Conservation (phyloP, 2,888 invertebrate species). For the Pemphredon lugubris region DNA sequence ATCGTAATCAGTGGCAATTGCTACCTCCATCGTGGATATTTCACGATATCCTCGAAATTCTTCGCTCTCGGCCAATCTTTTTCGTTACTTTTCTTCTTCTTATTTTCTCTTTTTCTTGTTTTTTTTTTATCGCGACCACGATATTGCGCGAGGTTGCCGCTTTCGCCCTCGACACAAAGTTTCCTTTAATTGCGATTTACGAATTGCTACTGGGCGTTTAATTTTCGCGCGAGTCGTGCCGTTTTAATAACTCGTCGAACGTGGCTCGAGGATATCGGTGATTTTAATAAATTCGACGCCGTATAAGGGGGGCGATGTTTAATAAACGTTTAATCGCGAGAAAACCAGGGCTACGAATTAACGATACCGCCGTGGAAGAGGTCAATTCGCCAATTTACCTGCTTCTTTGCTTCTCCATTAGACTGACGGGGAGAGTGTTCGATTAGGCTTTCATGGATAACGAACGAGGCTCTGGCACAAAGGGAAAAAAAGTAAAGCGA, state of each 20-base stretch:
- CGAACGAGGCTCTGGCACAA: slow-evolving; percentile 48
- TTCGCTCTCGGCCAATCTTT: slow-evolving; percentile 21
- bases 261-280: too few species aligned
- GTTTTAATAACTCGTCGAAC: too few species aligned
- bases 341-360: background rate
- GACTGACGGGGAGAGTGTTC: slow-evolving; percentile 70
- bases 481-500: slow-evolving; percentile 14
- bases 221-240: too few species aligned
- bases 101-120: background rate
- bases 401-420: slow-evolving; percentile 66
- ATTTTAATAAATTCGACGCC: too few species aligned
- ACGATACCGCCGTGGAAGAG: too few species aligned
- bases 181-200: too few species aligned
- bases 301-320: too few species aligned
- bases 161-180: too few species aligned
- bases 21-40: slow-evolving; percentile 36
- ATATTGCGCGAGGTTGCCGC: too few species aligned
- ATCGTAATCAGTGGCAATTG: slow-evolving; percentile 45
- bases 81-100: slow-evolving; percentile 3
- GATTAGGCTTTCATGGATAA: slow-evolving; percentile 72
- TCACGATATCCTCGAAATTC: slow-evolving; percentile 22
- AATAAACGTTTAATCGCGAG: background rate
- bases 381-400: slow-evolving; percentile 21
- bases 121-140: too few species aligned
- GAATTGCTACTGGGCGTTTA: too few species aligned